Evolutionary conservation across 2,113 vertebrate genomes (phyloP).

Genomic region (Ia io): DNA sequence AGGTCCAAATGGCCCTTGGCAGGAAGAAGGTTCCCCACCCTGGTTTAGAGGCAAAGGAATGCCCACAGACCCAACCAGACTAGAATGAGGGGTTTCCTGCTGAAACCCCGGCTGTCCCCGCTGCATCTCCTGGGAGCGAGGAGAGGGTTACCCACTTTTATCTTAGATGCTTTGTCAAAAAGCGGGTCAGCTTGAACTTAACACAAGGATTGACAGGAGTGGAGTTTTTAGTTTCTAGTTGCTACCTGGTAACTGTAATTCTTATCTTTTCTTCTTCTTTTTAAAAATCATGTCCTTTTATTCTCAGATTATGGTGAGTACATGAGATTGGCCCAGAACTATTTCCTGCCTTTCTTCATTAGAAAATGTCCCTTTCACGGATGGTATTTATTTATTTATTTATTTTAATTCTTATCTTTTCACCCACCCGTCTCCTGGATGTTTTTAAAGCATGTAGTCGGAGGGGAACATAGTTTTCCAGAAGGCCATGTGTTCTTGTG

Average conservation of each 20-base stretch:
- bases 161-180: background rate
- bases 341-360: too few relatives aligned
- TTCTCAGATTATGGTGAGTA: too few relatives aligned
- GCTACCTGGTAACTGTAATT: background rate
- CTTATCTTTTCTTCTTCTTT: background rate
- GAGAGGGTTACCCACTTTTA: background rate
- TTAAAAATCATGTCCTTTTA: too few relatives aligned
- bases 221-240: constrained; percentile 22
- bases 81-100: background rate
- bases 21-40: too few relatives aligned
- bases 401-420: constrained; percentile 1
- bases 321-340: too few relatives aligned
- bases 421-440: background rate
- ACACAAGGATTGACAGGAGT: background rate
- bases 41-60: constrained; percentile 7
- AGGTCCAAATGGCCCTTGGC: too few relatives aligned
- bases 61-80: background rate
- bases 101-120: background rate
- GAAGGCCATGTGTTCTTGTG: background rate
- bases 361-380: too few relatives aligned
- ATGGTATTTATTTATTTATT: too few relatives aligned
- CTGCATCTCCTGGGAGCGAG: background rate
- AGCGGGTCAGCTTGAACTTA: constrained; percentile 37
- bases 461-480: constrained; percentile 2
- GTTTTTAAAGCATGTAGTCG: constrained; percentile 32